Base-by-base conservation (phyloP, 2,797 vertebrate genomes). In the Otolemur crassicaudatus region DNA sequence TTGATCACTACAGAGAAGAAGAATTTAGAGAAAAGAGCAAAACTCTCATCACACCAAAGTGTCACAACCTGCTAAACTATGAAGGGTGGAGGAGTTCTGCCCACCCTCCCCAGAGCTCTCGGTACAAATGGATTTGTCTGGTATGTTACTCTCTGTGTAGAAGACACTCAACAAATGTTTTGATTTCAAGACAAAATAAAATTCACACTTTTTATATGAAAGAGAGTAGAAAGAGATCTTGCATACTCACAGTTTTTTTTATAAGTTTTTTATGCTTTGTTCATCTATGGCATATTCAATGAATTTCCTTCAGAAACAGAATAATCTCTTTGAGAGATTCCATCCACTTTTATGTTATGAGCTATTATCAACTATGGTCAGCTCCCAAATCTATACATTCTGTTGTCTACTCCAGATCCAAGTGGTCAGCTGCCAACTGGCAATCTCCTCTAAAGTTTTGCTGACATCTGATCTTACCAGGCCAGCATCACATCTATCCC, bases 241-340 rank as follows among this genome's bases (percentile, higher is more conserved):
- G 20, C 0, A 80, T 40, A 70, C 6, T 65, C 56, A 61, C 13
- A 31, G n/a, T n/a, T 60, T 53, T 69, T 34, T 58, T 86, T 23
- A 37, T 43, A 40, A 69, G 7, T 34, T 22, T 9, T 69, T 56
- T 65, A 61, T 58, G 65, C 53, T 67, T 87, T 86, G 27, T 79
- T 92, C 34, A 34, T 16, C 81, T 40, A n/a, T 72, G 61, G 19
- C 5, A 46, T 17, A 14, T 60, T 91, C 67, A 85, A 77, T 67
- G 53, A 56, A 37, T 77, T 82, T 60, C 43, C 70, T 87, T 88
- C 37, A 56, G 43, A 85, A 77, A 31, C 20, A 31, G 76, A 90
- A 70, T 9, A 25, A 22, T 63, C 20, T 73, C 22, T 79, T 73
- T n/a, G 9, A 90, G 29, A 16, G 29, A n/a, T 56, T 40, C 37